Evolutionary conservation across 2,113 vertebrate genomes (phyloP).

Genomic region (Pachycephala philippinensis): DNA sequence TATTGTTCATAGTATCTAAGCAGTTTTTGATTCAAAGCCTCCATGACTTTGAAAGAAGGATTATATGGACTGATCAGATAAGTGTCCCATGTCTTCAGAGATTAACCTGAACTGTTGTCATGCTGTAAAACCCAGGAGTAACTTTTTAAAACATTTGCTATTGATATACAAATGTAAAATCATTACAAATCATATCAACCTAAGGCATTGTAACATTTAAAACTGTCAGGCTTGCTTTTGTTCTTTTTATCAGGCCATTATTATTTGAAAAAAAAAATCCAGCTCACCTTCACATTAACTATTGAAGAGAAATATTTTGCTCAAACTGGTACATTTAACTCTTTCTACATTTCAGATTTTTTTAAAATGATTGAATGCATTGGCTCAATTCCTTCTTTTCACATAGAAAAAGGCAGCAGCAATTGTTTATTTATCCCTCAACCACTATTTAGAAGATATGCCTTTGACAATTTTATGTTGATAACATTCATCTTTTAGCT

Average conservation of each 20-base stretch:
- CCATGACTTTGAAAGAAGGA: not conserved
- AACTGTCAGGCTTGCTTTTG: not conserved
- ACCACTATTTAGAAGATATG: not conserved
- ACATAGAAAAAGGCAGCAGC: not conserved
- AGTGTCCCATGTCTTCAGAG: not conserved
- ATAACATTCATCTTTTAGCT: not conserved
- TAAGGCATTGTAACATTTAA: not conserved
- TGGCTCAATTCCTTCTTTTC: not conserved
- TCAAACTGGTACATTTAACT: not conserved
- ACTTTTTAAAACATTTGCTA: not conserved
- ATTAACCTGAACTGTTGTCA: not conserved
- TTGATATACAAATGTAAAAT: not conserved
- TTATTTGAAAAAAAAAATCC: not conserved
- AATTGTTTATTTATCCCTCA: not conserved
- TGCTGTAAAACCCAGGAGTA: not conserved
- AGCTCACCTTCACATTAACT: not conserved
- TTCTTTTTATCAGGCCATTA: not conserved
- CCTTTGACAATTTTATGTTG: conserved; percentile 3
- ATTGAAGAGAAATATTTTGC: not conserved
- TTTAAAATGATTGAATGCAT: not conserved
- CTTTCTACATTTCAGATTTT: not conserved
- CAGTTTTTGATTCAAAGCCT: not conserved
- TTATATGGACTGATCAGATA: not conserved
- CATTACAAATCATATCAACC: not conserved
- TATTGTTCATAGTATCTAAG: not conserved